A percentile compares a stretch with the other conserved stretches of the same genome.
Conservation (phyloP, 2,888 invertebrate species). For the Eumerus sabulonum region DNA sequence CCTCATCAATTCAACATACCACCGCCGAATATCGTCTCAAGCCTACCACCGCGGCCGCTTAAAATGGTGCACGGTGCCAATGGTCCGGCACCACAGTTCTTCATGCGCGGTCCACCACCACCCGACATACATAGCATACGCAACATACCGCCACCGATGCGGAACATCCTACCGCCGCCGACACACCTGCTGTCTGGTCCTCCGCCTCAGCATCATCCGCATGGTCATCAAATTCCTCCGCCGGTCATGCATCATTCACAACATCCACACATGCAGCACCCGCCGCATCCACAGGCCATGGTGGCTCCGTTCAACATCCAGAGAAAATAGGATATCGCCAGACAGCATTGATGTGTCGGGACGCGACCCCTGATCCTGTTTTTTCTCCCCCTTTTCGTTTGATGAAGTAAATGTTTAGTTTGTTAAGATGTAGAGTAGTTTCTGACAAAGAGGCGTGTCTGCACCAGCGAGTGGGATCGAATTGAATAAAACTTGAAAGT, state of each 20-base stretch:
- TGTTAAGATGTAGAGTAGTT: conserved; percentile 41
- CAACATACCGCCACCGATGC: conserved; percentile 56
- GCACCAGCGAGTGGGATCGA: conserved; percentile 23
- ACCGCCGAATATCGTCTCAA: conserved; percentile 65
- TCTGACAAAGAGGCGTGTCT: conserved; percentile 28
- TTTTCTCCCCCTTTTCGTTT: too few relatives aligned
- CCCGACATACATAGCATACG: conserved; percentile 51
- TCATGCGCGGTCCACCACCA: conserved; percentile 51
- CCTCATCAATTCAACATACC: conserved; percentile 71
- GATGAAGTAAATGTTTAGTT: conserved; percentile 22
- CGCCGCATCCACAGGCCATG: conserved; percentile 69
- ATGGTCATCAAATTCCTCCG: conserved; percentile 32
- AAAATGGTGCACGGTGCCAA: conserved; percentile 43
- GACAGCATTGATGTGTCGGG: too few relatives aligned
- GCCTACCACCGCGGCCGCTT: conserved; percentile 31
- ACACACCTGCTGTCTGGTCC: conserved; percentile 40
- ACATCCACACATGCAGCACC: conserved; percentile 22
- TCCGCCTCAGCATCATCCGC: conserved; percentile 25
- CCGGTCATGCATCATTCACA: conserved; percentile 36
- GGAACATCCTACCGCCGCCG: conserved; percentile 42
- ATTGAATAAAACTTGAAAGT: conserved; percentile 35
- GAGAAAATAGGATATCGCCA: conserved; percentile 61
- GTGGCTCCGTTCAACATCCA: conserved; percentile 71
- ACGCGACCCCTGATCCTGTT: too few relatives aligned
- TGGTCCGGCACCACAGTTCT: conserved; percentile 59